Evolutionary conservation across 2,888 invertebrate species (phyloP), one percentile per base, ranked within the genome.

Genomic region (Eupeodes luniger): DNA sequence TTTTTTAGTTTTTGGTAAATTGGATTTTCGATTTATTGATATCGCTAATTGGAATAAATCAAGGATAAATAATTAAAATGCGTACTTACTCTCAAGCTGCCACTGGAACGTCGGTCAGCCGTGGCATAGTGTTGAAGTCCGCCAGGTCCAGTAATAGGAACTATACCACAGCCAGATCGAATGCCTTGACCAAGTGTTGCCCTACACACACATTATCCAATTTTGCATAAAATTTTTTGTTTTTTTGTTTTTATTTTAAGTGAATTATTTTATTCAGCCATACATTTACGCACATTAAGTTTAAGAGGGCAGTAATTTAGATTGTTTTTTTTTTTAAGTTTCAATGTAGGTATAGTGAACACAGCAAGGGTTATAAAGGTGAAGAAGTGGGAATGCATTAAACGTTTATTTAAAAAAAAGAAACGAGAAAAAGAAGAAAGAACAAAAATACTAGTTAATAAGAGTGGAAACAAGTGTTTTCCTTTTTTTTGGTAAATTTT

Each of bases 151-250:
- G 93, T 93, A 75, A 93, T 91, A 64, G 93, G 93, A 90, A 93
- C 93, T 91, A 94, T 93, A 91, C 93, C 93, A 91, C 94, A 94
- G 91, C 93, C 93, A 90, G 93, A 93, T 85, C 94, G 93, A 89
- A 94, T 94, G 91, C 94, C 94, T 93, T 94, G 94, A 91, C 94
- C 93, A 92, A 94, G 93, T 90, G 93, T 93, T 91, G 94, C 91
- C 93, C 94, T 94, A 93, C 92, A 92, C 91, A 92, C 91, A 91
- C 92, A 92, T 27, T 82, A 89, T 85, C 85, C 81, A 88, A 89
- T 89, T 84, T 85, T 89, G 85, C 79, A 78, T 76, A 76, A 49
- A 75, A 76, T 82, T 67, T 57, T 51, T 47, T 66, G 53, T 72
- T 77, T 61, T 87, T 72, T 66, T 40, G 40, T 40, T 70, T 69